Base-by-base conservation (phyloP, 2,113 vertebrate species). In the Spilogale gracilis region DNA sequence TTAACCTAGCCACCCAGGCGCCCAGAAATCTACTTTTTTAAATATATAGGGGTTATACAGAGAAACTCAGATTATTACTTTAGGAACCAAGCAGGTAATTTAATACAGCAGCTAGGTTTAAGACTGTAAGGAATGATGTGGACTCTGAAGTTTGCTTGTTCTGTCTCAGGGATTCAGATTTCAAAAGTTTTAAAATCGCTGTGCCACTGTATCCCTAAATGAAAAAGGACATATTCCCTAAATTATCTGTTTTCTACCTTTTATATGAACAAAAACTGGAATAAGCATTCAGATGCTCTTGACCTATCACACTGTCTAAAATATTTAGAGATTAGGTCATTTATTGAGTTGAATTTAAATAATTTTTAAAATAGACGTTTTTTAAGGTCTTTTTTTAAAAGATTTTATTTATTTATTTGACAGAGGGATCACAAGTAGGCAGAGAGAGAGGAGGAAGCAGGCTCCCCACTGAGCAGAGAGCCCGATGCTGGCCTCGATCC, bases 31-130 rank as follows among this genome's bases (percentile, higher is more conserved):
- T 79, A 17, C n/a, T 84, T 91, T 91, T 86, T 52, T 23, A 81
- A 61, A 23, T 84, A 73, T 23, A 9, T 88, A 61, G 4, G 23
- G 20, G 18, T 83, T 88, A 25, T 88, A 25, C 50, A 78, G 2
- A 96, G 23, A 93, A 38, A 81, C 12, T 83, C 38, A 89, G 27
- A 73, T 89, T 69, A 93, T 89, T 76, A 93, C 21, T 48, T 87
- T 25, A 69, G 84, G 61, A 56, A 4, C 52, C 56, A 92, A 74
- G 5, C 4, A 84, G 16, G 0, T 58, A 48, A 65, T 56, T 95
- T 74, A 93, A 84, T 88, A 89, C 56, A 73, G 54, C 63, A 94
- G 54, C 56, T 89, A 80, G 32, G 17, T 81, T 60, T 93, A 73
- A 95, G 45, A 67, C 14, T 61, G 11, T 43, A 81, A 56, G 58